These are phyloP conservation scores for Drosophila navojoa DNA, from an alignment of 1,140 invertebrate species.

Conservation along the genomic window DNA sequence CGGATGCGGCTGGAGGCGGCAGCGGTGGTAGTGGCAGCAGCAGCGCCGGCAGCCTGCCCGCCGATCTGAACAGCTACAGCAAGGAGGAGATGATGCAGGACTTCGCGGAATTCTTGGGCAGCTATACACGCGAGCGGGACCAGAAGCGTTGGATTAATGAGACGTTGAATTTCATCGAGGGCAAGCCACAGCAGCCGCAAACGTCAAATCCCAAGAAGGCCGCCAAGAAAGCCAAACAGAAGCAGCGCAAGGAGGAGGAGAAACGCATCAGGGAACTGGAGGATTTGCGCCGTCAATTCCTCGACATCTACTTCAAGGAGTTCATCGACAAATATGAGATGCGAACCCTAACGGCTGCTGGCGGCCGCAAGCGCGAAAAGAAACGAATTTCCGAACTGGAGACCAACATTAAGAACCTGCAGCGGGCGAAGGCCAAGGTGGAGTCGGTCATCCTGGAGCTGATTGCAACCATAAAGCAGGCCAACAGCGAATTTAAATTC, in stretches of 20 bases:
- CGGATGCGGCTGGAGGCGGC: slow-evolving; percentile 44
- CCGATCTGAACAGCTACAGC: slow-evolving; percentile 53
- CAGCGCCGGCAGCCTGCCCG: slow-evolving; percentile 26
- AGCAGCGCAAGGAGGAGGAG: slow-evolving; percentile 79
- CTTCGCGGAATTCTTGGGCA: slow-evolving; percentile 76
- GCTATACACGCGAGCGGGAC: slow-evolving; percentile 69
- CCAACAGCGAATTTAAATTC: slow-evolving; percentile 80
- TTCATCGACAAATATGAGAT: slow-evolving; percentile 78
- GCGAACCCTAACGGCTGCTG: slow-evolving; percentile 65
- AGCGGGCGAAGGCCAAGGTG: slow-evolving; percentile 78
- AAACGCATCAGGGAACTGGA: slow-evolving; percentile 80
- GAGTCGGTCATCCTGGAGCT: slow-evolving; percentile 78
- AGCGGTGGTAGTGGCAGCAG: slow-evolving; percentile 35
- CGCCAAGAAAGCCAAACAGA: slow-evolving; percentile 82
- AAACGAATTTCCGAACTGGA: slow-evolving; percentile 81
- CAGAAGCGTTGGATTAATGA: slow-evolving; percentile 80
- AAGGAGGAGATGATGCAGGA: slow-evolving; percentile 78
- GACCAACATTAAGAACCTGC: slow-evolving; percentile 78
- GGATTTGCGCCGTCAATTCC: slow-evolving; percentile 75
- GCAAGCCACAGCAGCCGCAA: slow-evolving; percentile 74
- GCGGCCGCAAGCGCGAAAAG: slow-evolving; percentile 78
- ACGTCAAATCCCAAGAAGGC: slow-evolving; percentile 78
- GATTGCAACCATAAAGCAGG: slow-evolving; percentile 78
- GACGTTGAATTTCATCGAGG: slow-evolving; percentile 79
- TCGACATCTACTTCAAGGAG: slow-evolving; percentile 83